Evolutionary conservation across 2,888 invertebrate genomes (phyloP), one percentile per base, ranked within the genome.

Genomic region (Phasia obesa): DNA sequence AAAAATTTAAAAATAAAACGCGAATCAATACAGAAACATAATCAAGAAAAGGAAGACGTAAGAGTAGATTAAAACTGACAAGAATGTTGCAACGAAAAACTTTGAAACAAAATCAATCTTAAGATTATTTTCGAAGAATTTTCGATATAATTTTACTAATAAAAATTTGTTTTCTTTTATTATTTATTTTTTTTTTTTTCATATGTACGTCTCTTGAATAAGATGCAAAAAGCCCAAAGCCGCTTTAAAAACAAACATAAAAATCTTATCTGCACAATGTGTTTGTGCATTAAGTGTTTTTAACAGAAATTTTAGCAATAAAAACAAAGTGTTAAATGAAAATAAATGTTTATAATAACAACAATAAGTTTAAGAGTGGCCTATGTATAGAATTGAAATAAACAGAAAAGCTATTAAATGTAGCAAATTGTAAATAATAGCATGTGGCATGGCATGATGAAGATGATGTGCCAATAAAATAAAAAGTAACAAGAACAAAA

Each of bases 181-280:
- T 19, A 49, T 25, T 47, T 35, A 27, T 27, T 27, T 27, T 27
- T 27, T 27, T 4, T 4, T 27, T 64, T 25, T 31, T 53, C 53
- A 42, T 65, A 11, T 51, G 42, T 21, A 57, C n/a, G 35, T 11
- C 35, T 35, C 11, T 11, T 5, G 11, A 35, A 11, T 11, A 73
- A 67, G 64, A 71, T 77, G 76, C 71, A 60, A 77, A 67, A 76
- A 60, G 49, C 67, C 65, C 55, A 23, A 65, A 81, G 76, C 81
- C 65, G 81, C 51, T 55, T 65, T 38, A 81, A 76, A 51, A 35
- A 31, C 19, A 27, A 38, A 31, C 19, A 27, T 35, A 38, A 47
- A 2, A 35, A 11, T 35, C 11, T 1, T 35, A 11, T 35, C 35
- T 5, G 35, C 35, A 35, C 35, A 35, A n/a, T n/a, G n/a, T n/a